Percentiles rank a stretch among this genome's conserved stretches.
Evolutionary conservation across 2,888 invertebrate species (phyloP).

Genomic region (Oxyteleia sp.): DNA sequence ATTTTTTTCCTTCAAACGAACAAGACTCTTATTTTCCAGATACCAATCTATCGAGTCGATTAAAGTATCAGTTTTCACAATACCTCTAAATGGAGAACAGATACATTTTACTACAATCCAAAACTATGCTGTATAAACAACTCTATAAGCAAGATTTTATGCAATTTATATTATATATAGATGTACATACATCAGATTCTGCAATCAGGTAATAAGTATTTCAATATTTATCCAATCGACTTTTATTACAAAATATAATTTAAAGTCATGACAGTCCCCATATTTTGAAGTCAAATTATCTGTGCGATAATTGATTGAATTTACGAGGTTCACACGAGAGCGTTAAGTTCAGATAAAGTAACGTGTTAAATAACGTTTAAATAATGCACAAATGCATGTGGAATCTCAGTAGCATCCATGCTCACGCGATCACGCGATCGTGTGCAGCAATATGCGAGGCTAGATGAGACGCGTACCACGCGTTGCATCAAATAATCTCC

Average conservation of each 20-base stretch:
- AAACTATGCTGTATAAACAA: not conserved
- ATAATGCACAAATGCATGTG: conserved; percentile 62
- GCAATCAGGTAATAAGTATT: not conserved
- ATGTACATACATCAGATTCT: not conserved
- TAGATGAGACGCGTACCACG: too few relatives aligned
- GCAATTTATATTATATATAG: not conserved
- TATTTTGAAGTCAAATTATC: conserved; percentile 44
- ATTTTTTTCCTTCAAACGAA: too few relatives aligned
- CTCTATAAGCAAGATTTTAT: not conserved
- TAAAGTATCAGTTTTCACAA: conserved; percentile 19
- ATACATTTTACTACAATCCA: not conserved
- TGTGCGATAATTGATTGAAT: conserved; percentile 50
- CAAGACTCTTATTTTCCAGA: conserved; percentile 13
- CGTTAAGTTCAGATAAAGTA: conserved; percentile 41
- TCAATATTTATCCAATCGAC: not conserved
- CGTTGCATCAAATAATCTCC: too few relatives aligned
- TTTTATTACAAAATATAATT: not conserved
- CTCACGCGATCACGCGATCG: conserved; percentile 59
- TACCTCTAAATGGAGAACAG: not conserved
- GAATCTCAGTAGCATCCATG: conserved; percentile 42
- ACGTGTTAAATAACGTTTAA: conserved; percentile 63
- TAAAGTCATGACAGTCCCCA: not conserved
- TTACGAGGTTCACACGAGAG: conserved; percentile 37
- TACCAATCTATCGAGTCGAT: conserved; percentile 1
- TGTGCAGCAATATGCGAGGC: not conserved